Percentiles rank a stretch among this genome's conserved stretches.
Conservation (phyloP, 1,140 invertebrate species). For the Drosophila funebris region DNA sequence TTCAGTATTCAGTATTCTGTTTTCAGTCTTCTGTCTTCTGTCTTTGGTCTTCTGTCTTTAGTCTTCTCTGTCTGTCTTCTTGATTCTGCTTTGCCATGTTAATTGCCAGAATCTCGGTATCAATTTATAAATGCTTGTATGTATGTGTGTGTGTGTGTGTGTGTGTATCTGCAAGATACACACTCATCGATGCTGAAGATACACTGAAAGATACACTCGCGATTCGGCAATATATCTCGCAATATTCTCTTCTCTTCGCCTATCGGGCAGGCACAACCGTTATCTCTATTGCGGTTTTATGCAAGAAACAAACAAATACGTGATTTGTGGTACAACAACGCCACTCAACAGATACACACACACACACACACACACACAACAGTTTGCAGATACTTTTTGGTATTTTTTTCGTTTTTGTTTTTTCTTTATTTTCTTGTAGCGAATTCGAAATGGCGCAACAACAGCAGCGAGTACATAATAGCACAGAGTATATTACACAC, state of each 20-base stretch:
- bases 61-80: background rate
- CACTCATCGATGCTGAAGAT: constrained; percentile 12
- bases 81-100: constrained; percentile 29
- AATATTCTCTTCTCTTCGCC: background rate
- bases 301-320: constrained; percentile 60
- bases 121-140: constrained; percentile 37
- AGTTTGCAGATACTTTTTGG: constrained; percentile 40
- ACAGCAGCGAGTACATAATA: constrained; percentile 30
- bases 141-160: constrained; percentile 21
- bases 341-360: constrained; percentile 36
- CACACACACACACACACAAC: constrained; percentile 15
- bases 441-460: constrained; percentile 30
- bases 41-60: background rate
- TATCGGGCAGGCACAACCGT: constrained; percentile 39
- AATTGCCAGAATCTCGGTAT: constrained; percentile 51
- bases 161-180: constrained; percentile 54
- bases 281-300: constrained; percentile 54
- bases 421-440: constrained; percentile 14
- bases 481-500: constrained; percentile 11
- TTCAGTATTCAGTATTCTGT: background rate
- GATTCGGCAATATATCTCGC: constrained; percentile 20
- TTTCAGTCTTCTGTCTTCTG: background rate
- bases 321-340: constrained; percentile 53
- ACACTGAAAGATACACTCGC: background rate
- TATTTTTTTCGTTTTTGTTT: background rate